Percentiles rank a stretch among this genome's conserved stretches.
Evolutionary conservation across 2,113 vertebrate species (phyloP).

Genomic region (Marcusenius ussheri): DNA sequence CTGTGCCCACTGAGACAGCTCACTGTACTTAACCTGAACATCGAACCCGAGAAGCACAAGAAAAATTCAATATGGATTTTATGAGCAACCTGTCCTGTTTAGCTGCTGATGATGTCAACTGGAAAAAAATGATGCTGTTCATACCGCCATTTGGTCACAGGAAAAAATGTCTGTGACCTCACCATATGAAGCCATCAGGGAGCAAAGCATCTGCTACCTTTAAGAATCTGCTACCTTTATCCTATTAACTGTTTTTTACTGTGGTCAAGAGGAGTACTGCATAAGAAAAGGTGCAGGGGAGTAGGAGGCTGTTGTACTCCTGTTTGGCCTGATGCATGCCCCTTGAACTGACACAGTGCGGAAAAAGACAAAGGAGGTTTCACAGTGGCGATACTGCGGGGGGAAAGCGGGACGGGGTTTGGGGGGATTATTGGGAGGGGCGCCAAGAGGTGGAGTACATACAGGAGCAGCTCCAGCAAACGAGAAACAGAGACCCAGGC

Average conservation of each 20-base stretch:
- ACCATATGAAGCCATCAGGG: background rate
- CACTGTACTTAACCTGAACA: background rate
- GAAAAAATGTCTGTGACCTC: background rate
- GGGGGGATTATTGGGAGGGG: constrained; percentile 64
- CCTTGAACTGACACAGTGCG: background rate
- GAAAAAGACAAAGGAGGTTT: background rate
- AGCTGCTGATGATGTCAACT: background rate
- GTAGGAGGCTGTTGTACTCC: background rate
- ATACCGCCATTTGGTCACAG: background rate
- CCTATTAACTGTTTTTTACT: background rate
- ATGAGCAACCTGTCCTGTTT: background rate
- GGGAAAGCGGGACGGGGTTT: constrained; percentile 67
- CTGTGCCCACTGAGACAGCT: background rate
- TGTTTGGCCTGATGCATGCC: background rate
- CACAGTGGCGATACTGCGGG: background rate
- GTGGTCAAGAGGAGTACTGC: background rate
- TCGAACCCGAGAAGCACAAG: background rate
- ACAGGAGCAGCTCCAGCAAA: constrained; percentile 50
- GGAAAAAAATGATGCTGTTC: background rate
- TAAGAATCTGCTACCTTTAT: background rate
- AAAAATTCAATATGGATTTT: background rate
- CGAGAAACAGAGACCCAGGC: constrained; percentile 59
- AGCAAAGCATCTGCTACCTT: no score
- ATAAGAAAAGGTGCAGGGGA: background rate
- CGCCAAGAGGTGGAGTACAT: background rate